These are phyloP conservation scores for Ceriagrion tenellum DNA, from an alignment of 2,888 invertebrate species.

Conservation along the genomic window DNA sequence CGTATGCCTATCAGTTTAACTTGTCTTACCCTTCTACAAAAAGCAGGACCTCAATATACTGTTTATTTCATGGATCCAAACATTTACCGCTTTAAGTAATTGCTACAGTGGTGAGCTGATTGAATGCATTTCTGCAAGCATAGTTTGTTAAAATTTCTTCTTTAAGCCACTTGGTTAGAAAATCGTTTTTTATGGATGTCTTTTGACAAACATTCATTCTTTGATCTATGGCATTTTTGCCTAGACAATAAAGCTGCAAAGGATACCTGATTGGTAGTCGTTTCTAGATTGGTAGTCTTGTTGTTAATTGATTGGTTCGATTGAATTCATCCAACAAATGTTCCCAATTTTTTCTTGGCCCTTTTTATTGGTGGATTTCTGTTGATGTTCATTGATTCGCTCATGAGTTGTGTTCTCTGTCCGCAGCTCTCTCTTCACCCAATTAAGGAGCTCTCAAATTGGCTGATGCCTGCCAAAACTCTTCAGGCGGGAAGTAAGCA, in stretches of 20 bases:
- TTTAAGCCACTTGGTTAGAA: background rate
- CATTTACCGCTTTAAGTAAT: background rate
- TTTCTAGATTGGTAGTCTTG: background rate
- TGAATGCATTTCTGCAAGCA: background rate
- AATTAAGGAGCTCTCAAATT: conserved; percentile 61
- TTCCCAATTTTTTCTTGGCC: conserved; percentile 57
- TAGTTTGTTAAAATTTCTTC: too few species aligned
- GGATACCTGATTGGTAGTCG: background rate
- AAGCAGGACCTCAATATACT: too few species aligned
- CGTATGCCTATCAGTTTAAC: too few species aligned
- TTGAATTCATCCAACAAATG: conserved; percentile 9
- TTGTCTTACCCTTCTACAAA: background rate
- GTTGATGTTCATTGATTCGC: conserved; percentile 25
- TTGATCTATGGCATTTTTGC: too few species aligned
- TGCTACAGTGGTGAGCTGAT: background rate
- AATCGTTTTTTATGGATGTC: too few species aligned
- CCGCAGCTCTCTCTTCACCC: conserved; percentile 58
- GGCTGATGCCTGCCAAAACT: conserved; percentile 62
- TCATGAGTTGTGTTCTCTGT: conserved; percentile 65
- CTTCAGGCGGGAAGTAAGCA: conserved; percentile 53
- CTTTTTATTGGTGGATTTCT: conserved; percentile 29
- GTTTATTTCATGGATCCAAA: background rate
- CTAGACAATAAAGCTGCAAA: too few species aligned
- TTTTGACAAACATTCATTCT: too few species aligned
- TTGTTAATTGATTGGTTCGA: background rate